Percentiles rank a stretch among this genome's conserved stretches.
phyloP scores from a whole-genome alignment of 1,140 invertebrate species.

The Trichoplusia ni region DNA sequence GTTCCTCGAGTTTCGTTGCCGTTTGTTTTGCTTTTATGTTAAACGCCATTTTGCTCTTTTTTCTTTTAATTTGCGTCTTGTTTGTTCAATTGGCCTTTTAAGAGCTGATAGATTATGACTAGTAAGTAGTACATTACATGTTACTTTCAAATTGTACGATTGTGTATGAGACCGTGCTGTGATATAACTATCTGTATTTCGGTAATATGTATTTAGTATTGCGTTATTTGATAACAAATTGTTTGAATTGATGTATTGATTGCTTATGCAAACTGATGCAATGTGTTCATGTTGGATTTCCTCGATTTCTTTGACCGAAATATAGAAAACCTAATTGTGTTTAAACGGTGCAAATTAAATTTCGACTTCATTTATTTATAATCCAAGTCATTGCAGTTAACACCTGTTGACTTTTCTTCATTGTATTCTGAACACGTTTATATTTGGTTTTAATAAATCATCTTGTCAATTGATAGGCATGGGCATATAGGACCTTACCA shows the following conservation, averaged over 20 bases:
- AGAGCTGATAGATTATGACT: constrained; percentile 14
- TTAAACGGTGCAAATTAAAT: too few species aligned
- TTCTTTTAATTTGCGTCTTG: constrained; percentile 19
- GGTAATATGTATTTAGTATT: neutral
- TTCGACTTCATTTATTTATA: too few species aligned
- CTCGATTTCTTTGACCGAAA: too few species aligned
- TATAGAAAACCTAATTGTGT: too few species aligned
- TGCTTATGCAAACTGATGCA: neutral
- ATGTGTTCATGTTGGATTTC: too few species aligned
- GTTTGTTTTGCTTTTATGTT: constrained; percentile 40
- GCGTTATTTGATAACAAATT: neutral
- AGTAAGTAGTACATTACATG: neutral
- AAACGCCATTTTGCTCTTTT: constrained; percentile 1
- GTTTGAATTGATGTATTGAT: constrained; percentile 17
- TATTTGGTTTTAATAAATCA: too few species aligned
- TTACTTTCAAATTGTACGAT: constrained; percentile 18
- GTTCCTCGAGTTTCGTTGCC: constrained; percentile 39
- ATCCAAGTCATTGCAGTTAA: too few species aligned
- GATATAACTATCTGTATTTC: constrained; percentile 25
- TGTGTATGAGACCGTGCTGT: constrained; percentile 13
- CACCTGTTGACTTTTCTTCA: too few species aligned
- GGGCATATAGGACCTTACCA: too few species aligned
- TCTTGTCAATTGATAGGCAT: too few species aligned
- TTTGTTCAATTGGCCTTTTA: constrained; percentile 19
- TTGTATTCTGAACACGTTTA: too few species aligned